Evolutionary conservation across 2,888 invertebrate species (phyloP).

Genomic region (Choristoneura rosaceana): DNA sequence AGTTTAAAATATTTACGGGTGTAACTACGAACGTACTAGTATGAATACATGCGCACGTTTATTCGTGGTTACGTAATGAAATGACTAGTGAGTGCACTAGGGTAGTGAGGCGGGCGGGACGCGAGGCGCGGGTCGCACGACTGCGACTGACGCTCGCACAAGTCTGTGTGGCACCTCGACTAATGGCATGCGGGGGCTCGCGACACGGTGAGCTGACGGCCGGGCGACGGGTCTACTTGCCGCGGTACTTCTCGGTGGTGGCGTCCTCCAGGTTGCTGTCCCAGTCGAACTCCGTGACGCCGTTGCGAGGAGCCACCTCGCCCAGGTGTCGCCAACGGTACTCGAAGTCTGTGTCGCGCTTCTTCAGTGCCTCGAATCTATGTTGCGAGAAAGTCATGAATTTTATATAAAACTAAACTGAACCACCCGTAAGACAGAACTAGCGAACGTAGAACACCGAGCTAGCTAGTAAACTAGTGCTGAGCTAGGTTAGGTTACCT

Average conservation of each 20-base stretch:
- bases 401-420: not conserved
- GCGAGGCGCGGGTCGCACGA: slow-evolving; percentile 21
- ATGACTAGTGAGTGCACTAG: slow-evolving; percentile 70
- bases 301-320: slow-evolving; percentile 90
- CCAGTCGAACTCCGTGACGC: slow-evolving; percentile 95
- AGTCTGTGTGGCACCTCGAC: slow-evolving; percentile 1
- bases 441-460: not conserved
- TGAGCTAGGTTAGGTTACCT: slow-evolving; percentile 75
- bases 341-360: slow-evolving; percentile 92
- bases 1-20: slow-evolving; percentile 32
- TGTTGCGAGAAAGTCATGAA: not conserved
- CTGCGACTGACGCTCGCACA: slow-evolving; percentile 11
- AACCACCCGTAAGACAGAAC: too few species aligned
- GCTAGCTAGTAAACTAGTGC: too few species aligned
- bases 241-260: slow-evolving; percentile 78
- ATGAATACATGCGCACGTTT: slow-evolving; percentile 11
- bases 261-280: slow-evolving; percentile 92
- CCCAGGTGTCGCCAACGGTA: slow-evolving; percentile 94
- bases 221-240: slow-evolving; percentile 43
- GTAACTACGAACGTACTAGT: slow-evolving; percentile 30
- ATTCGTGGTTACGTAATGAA: slow-evolving; percentile 37
- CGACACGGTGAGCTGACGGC: slow-evolving; percentile 54
- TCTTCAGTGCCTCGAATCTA: slow-evolving; percentile 92
- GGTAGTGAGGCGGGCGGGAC: slow-evolving; percentile 44
- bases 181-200: not conserved